Base-by-base conservation (phyloP, 2,797 vertebrate species). In the Protosalanx chinensis region DNA sequence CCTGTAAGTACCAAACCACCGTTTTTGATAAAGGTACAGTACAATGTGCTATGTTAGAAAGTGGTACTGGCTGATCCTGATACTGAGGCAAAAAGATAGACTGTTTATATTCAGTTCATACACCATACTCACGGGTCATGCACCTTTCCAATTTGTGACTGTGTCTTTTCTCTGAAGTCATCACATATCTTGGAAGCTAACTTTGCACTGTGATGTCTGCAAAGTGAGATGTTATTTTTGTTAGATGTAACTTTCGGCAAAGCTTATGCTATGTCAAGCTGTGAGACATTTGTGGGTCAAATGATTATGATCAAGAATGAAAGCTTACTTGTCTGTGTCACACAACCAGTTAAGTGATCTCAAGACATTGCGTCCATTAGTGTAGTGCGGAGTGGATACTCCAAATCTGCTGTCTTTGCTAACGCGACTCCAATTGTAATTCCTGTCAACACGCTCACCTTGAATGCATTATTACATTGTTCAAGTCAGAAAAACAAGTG, bases 391-490 rank as follows among this genome's bases (percentile, higher is more conserved):
- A 0, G 94, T 95, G 76, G 84, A 73, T 30, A 88, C 76, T 76
- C 96, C 95, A 69, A 93, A 98, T 32, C 81, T 76, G 59, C 81
- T 81, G 75, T 92, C 89, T 79, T 89, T 91, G 59, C 84, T 77
- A 61, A 82, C 90, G 53, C 72, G 86, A 53, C 79, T 83, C 6
- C 82, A 82, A 67, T 93, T 83, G 67, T 96, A 97, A 46, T 93
- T 95, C 77, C 95, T 90, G 51, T 95, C 91, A 70, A 94, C 75
- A 64, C 37, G 82, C 76, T 94, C 92, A 32, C 92, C 93, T 95
- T 73, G 0, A 75, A 64, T 0, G 32, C 29, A 77, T 58, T 3
- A 30, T 62, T 41, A 49, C 23, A 30, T 23, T 64, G 12, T 3
- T 35, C 18, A 16, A 57, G 8, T 35, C 37, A 46, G 23, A 15